These are phyloP conservation scores for Prietella phreatophila DNA, from an alignment of 2,113 vertebrate species.

Conservation along the genomic window DNA sequence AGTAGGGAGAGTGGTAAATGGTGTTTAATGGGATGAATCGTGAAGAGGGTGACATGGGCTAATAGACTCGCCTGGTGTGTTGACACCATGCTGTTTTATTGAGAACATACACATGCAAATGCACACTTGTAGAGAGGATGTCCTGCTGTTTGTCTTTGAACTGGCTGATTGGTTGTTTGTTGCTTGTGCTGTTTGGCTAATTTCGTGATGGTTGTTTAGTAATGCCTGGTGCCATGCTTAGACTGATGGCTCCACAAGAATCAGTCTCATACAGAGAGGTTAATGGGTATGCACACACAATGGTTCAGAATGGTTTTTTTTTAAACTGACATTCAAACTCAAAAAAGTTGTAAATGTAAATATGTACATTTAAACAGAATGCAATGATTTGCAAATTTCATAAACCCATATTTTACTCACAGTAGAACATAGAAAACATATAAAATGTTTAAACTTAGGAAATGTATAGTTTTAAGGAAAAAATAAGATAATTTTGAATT, in stretches of 20 bases:
- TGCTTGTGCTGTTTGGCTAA: constrained; percentile 42
- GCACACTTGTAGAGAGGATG: constrained; percentile 21
- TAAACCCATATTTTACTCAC: too few relatives aligned
- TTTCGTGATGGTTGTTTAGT: constrained; percentile 23
- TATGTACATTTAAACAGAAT: too few relatives aligned
- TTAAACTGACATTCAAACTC: too few relatives aligned
- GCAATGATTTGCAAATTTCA: too few relatives aligned
- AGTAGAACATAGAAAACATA: too few relatives aligned
- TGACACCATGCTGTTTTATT: constrained; percentile 43
- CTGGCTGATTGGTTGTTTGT: constrained; percentile 45
- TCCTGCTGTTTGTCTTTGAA: constrained; percentile 44
- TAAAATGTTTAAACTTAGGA: too few relatives aligned
- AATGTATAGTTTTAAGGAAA: too few relatives aligned
- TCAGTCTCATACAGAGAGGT: constrained; percentile 15
- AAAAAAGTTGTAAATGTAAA: too few relatives aligned
- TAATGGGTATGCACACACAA: background rate
- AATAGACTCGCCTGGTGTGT: constrained; percentile 48
- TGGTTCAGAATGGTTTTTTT: background rate
- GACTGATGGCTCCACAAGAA: constrained; percentile 22
- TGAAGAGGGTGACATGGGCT: constrained; percentile 31
- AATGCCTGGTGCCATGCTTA: constrained; percentile 9
- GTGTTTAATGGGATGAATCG: constrained; percentile 48
- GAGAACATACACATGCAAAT: constrained; percentile 21
- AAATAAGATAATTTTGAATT: too few relatives aligned
- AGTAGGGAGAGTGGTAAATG: constrained; percentile 43